Percentiles rank a stretch among this genome's conserved stretches.
These are phyloP conservation scores for Condylura cristata DNA, from an alignment of 2,113 vertebrate species.

Conservation along the genomic window DNA sequence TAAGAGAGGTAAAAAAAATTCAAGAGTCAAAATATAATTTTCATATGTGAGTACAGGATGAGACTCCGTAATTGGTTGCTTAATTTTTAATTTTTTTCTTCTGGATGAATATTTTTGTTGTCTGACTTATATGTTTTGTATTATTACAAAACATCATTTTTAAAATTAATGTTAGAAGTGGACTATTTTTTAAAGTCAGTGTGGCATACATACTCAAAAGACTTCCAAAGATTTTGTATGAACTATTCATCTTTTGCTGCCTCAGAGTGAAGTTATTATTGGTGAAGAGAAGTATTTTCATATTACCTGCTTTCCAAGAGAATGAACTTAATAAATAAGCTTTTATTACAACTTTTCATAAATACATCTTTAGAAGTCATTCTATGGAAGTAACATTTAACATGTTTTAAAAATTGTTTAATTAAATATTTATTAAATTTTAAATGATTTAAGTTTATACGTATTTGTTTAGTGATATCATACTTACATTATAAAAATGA, in stretches of 20 bases:
- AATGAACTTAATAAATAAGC: neutral
- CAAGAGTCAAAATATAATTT: neutral
- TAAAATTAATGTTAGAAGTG: neutral
- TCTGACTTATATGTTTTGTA: neutral
- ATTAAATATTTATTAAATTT: neutral
- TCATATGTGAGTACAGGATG: neutral
- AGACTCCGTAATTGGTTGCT: neutral
- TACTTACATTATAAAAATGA: neutral
- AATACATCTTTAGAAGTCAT: neutral
- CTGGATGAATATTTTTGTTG: neutral
- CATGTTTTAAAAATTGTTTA: neutral
- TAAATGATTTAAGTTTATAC: neutral
- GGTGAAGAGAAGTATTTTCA: neutral
- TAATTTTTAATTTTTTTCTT: neutral
- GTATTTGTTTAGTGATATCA: neutral
- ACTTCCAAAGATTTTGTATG: neutral
- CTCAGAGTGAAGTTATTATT: neutral
- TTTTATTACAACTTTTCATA: neutral
- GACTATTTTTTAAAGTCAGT: neutral
- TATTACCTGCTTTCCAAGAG: neutral
- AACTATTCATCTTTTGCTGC: neutral
- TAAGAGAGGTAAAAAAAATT: neutral
- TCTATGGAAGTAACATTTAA: neutral
- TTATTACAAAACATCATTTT: neutral
- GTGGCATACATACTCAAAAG: neutral